Evolutionary conservation across 2,113 vertebrate species (phyloP).

Genomic region (Sander vitreus): DNA sequence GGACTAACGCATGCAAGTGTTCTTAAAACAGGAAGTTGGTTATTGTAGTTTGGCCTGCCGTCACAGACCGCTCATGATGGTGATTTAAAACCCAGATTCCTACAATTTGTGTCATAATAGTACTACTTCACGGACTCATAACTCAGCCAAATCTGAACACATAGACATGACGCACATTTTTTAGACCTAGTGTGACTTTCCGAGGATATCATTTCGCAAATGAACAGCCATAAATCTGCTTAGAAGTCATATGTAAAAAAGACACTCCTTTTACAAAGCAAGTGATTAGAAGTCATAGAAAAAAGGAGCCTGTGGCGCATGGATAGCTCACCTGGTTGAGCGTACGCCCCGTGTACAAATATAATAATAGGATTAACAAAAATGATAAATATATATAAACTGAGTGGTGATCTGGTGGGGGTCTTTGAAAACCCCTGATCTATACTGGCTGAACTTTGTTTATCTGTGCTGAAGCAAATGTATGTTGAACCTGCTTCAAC

Average conservation of each 20-base stretch:
- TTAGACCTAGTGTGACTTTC: not conserved
- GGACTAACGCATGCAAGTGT: not conserved
- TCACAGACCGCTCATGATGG: no score
- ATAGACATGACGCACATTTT: not conserved
- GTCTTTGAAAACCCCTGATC: not conserved
- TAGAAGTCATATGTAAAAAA: not conserved
- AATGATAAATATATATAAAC: no score
- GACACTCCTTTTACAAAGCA: not conserved
- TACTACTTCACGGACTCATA: not conserved
- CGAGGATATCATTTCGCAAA: not conserved
- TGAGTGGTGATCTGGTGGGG: not conserved
- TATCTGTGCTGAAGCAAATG: not conserved
- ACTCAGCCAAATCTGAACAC: not conserved
- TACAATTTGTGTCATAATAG: not conserved
- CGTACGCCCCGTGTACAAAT: no score
- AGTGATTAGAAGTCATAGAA: no score
- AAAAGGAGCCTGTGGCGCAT: no score
- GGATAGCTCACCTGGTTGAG: no score
- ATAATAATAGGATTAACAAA: not conserved
- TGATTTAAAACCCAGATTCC: not conserved
- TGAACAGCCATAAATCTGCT: not conserved
- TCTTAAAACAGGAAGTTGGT: not conserved
- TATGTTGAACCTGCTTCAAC: not conserved
- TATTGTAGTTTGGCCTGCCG: not conserved
- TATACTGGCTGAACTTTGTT: not conserved